Percentiles rank a stretch among this genome's conserved stretches.
Conservation (phyloP, 2,113 vertebrate genomes). For the Nematolebias whitei region DNA sequence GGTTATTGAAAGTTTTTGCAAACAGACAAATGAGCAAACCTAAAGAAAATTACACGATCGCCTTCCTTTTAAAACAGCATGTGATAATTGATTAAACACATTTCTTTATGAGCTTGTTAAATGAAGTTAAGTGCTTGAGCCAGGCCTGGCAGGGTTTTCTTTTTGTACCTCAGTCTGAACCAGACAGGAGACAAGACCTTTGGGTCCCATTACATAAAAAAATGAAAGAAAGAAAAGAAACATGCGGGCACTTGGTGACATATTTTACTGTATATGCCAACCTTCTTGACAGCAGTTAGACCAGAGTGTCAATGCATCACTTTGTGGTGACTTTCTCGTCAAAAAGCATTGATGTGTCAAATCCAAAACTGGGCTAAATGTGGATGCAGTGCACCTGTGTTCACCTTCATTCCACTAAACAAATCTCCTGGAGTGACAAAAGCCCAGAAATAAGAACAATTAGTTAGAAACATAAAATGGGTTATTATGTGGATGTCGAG, state of each 20-base stretch:
- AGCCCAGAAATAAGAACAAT: neutral
- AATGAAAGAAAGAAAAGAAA: constrained; percentile 11
- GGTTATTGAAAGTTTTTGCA: no score
- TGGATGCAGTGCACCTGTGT: neutral
- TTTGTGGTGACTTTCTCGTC: neutral
- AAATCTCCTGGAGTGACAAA: neutral
- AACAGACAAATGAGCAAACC: no score
- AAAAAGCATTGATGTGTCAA: neutral
- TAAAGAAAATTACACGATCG: neutral
- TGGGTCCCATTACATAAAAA: constrained; percentile 9
- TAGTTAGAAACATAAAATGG: neutral
- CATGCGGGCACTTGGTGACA: constrained; percentile 1
- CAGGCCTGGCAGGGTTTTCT: neutral
- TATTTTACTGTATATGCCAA: constrained; percentile 10
- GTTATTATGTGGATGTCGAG: neutral
- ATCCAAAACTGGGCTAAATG: neutral
- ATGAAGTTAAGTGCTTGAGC: neutral
- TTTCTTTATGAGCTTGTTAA: neutral
- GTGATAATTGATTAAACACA: neutral
- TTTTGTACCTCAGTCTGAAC: constrained; percentile 1
- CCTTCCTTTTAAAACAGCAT: neutral
- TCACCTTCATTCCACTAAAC: neutral
- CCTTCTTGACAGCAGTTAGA: constrained; percentile 25
- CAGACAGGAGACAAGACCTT: constrained; percentile 19
- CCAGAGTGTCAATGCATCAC: constrained; percentile 6